Base-by-base conservation (phyloP, 2,888 invertebrate species). In the Pilophorus perplexus region DNA sequence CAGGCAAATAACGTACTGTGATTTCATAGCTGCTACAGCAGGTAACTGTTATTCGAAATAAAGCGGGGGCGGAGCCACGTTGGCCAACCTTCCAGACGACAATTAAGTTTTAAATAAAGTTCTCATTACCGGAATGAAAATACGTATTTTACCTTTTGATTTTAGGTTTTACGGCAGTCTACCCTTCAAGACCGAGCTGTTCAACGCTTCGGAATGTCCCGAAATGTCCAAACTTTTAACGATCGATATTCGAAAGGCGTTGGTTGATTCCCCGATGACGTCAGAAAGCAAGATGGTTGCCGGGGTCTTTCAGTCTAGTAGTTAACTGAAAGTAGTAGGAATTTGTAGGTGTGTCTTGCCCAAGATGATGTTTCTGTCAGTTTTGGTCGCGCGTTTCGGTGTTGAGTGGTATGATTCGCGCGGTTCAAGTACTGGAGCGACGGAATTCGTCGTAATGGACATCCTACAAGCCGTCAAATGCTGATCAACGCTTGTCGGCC, bases 201-300 rank as follows among this genome's bases (percentile, higher is more conserved):
- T n/a, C n/a, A n/a, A n/a, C n/a, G n/a, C n/a, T n/a, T n/a, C n/a
- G n/a, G n/a, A n/a, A n/a, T n/a, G n/a, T n/a, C n/a, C n/a, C n/a
- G n/a, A n/a, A n/a, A n/a, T n/a, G n/a, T n/a, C n/a, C n/a, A n/a
- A n/a, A n/a, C n/a, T n/a, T 57, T 62, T 62, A 62, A 62, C 62
- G 62, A 62, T 62, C 62, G 62, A 62, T 62, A 62, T 62, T 46
- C n/a, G 46, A 46, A 46, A 62, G 62, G 62, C 62, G 62, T 44
- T 48, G 62, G 38, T 46, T 46, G 18, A n/a, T 18, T 22, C 48
- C 52, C 25, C 74, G 76, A 77, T 85, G 85, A 85, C 85, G 85
- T 85, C 82, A 81, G 79, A 78, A 80, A 81, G 80, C 85, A 87
- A 87, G 84, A 87, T 87, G 87, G 87, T 85, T 83, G 85, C 82